Base-by-base conservation (phyloP, 2,797 vertebrate species). In the Apodemus agrarius region DNA sequence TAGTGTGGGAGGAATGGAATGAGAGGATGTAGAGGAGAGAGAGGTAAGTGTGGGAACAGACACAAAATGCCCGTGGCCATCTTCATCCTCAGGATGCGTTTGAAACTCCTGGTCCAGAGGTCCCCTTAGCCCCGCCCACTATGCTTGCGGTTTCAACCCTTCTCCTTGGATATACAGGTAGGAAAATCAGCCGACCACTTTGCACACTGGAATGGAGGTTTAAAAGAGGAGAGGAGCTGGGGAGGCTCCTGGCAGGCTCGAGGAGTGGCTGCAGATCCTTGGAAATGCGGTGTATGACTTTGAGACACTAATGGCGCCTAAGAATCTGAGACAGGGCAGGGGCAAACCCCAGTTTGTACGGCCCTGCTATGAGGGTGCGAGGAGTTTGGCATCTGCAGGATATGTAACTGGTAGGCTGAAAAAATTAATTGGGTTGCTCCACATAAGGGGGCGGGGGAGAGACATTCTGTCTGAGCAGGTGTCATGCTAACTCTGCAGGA, bases 401-500 rank as follows among this genome's bases (percentile, higher is more conserved):
- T 96, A 88, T 75, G 84, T 88, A 94, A 93, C 72, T 84, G 29
- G 75, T 78, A 61, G 74, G 86, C 76, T 94, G 83, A 94, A 96
- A 96, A 97, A 97, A 69, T 83, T 94, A 95, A 97, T 80, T 95
- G 82, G 80, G 31, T 76, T 94, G 65, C 31, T 95, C 75, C 86
- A 96, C 76, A 96, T 76, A 94, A 90, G 69, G 93, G 79, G 96
- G 65, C 92, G 43, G 94, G 94, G 40, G 34, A 57, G 52, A 37
- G 59, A 19, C 95, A 93, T 95, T 96, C 90, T 95, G 63, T 89
- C 89, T 82, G 95, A 96, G 95, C 93, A 95, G 96, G 89, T 96
- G 95, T 96, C 95, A 61, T 17, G 72, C 83, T 94, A 96, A 97
- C 85, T 95, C 26, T 24, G 83, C 96, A 97, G 86, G 90, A 94